Conservation (phyloP, 1,140 invertebrate genomes). For the Campodea augens region DNA sequence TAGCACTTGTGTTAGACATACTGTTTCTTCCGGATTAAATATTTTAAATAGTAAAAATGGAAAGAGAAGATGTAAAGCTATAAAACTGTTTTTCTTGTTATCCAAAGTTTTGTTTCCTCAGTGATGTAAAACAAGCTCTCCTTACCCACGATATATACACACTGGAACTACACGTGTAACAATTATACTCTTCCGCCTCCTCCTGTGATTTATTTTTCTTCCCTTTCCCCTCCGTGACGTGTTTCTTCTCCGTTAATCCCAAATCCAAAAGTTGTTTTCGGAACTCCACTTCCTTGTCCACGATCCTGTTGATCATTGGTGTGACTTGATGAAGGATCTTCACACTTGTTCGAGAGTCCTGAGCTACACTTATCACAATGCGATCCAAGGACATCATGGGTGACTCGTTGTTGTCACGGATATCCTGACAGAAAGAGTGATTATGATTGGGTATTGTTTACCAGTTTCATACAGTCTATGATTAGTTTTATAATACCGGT, state of each 20-base stretch:
- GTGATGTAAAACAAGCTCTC: constrained; percentile 9
- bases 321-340: constrained; percentile 40
- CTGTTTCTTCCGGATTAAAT: too few relatives aligned
- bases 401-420: constrained; percentile 67
- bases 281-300: constrained; percentile 31
- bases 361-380: constrained; percentile 54
- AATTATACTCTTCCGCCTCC: constrained; percentile 50
- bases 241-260: constrained; percentile 38
- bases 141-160: constrained; percentile 57
- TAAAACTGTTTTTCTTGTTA: too few relatives aligned
- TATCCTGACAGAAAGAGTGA: constrained; percentile 41
- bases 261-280: constrained; percentile 39
- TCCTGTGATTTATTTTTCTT: constrained; percentile 29
- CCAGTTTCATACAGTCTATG: too few relatives aligned
- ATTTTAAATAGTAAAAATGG: too few relatives aligned
- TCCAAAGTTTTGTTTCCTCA: neutral
- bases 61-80: too few relatives aligned
- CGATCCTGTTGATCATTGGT: constrained; percentile 28
- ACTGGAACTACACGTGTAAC: constrained; percentile 57
- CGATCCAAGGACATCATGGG: constrained; percentile 78
- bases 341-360: constrained; percentile 40
- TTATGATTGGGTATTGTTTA: too few relatives aligned
- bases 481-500: too few relatives aligned
- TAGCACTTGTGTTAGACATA: too few relatives aligned
- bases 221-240: constrained; percentile 29